phyloP scores from a whole-genome alignment of 35 echinoderm and acorn worm genomes.

The Strongylocentrotus purpuratus region DNA sequence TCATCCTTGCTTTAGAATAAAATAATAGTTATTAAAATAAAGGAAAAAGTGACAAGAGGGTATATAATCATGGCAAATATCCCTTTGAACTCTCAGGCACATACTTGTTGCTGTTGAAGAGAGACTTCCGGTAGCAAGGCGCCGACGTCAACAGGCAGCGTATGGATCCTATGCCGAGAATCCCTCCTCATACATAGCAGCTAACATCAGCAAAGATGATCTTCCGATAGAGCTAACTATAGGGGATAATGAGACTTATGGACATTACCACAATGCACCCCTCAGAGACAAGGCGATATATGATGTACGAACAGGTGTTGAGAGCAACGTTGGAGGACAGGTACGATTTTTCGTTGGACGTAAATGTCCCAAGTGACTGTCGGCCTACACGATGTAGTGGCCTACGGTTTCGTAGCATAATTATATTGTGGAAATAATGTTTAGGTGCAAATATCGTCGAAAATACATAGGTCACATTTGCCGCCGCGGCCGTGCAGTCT shows the following conservation, averaged over 20 bases:
- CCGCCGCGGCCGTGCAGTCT: too few species aligned
- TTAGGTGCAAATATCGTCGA: too few species aligned
- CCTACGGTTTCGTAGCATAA: too few species aligned
- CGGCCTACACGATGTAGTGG: too few species aligned
- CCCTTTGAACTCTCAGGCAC: slow-evolving; percentile 22
- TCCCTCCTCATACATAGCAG: slow-evolving; percentile 62
- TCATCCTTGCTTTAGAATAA: too few species aligned
- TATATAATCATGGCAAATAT: background rate
- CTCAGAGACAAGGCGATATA: slow-evolving; percentile 55
- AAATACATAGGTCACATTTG: too few species aligned
- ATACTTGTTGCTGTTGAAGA: background rate
- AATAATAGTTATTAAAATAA: too few species aligned
- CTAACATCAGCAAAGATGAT: slow-evolving; percentile 50
- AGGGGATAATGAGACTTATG: slow-evolving; percentile 73
- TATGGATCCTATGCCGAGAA: slow-evolving; percentile 29
- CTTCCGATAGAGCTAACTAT: slow-evolving; percentile 57
- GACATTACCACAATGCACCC: slow-evolving; percentile 76
- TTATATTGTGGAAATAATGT: too few species aligned
- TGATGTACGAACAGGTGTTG: slow-evolving; percentile 60
- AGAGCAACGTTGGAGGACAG: slow-evolving; percentile 38
- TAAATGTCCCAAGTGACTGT: too few species aligned
- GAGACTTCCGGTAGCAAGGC: background rate
- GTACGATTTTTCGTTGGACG: background rate
- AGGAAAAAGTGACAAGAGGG: too few species aligned
- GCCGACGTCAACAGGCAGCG: slow-evolving; percentile 11